A percentile compares a stretch with the other conserved stretches of the same genome.
Conservation (phyloP, 2,113 vertebrate species). For the Oncorhynchus gorbuscha region DNA sequence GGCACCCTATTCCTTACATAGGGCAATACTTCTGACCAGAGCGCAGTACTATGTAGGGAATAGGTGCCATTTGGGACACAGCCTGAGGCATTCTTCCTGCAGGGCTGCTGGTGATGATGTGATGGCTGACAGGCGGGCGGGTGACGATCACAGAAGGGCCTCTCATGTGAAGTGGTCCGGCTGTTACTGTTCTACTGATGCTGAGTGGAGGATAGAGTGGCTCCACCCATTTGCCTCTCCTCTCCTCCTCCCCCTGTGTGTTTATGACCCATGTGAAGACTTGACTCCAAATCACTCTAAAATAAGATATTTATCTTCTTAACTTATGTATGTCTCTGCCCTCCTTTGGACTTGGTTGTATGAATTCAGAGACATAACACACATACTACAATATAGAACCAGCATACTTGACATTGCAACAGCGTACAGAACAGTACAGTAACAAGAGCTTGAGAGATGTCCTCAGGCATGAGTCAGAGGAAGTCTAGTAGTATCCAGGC, state of each 20-base stretch:
- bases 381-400: too few relatives aligned
- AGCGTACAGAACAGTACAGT: too few relatives aligned
- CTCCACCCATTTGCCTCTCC: constrained; percentile 47
- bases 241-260: neutral
- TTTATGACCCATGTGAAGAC: neutral
- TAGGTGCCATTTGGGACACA: neutral
- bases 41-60: too few relatives aligned
- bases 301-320: neutral
- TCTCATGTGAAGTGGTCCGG: constrained; percentile 60
- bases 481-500: too few relatives aligned
- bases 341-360: too few relatives aligned
- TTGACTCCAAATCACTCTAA: neutral
- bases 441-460: too few relatives aligned
- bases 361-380: too few relatives aligned
- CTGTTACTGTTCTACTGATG: constrained; percentile 52
- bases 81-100: constrained; percentile 47
- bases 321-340: too few relatives aligned
- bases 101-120: constrained; percentile 53
- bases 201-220: constrained; percentile 52
- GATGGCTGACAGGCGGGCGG: constrained; percentile 45
- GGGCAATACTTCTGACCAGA: too few relatives aligned
- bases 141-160: constrained; percentile 53
- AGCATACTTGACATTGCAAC: too few relatives aligned
- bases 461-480: too few relatives aligned
- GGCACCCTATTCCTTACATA: too few relatives aligned